Conservation (phyloP, 53 echinoderm and acorn worm species). For the Pentamera pediparva region DNA sequence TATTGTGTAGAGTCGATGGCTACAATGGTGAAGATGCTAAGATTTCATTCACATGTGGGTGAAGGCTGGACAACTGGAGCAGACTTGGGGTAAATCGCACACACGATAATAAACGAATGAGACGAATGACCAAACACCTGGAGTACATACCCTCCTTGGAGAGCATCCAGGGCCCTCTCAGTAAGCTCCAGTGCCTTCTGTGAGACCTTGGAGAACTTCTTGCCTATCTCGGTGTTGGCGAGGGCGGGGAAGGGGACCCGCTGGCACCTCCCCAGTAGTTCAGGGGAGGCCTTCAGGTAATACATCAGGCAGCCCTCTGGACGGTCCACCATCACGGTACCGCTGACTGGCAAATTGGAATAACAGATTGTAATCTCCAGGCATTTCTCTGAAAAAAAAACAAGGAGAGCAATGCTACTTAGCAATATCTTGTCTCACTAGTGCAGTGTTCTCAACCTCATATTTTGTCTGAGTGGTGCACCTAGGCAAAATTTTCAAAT, state of each 20-base stretch:
- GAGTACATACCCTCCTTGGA: conserved; percentile 22
- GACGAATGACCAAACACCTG: background rate
- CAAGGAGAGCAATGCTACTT: background rate
- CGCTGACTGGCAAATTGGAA: conserved; percentile 4
- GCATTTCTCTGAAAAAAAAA: background rate
- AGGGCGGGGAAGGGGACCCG: background rate
- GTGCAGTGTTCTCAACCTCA: too few species aligned
- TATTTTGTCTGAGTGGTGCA: too few species aligned
- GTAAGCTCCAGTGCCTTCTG: conserved; percentile 13
- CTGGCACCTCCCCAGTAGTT: background rate
- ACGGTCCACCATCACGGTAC: background rate
- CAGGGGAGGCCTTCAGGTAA: background rate
- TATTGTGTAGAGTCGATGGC: too few species aligned
- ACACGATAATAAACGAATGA: background rate
- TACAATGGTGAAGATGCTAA: too few species aligned
- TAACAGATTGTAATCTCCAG: conserved; percentile 9
- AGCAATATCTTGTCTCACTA: too few species aligned
- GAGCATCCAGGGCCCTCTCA: conserved; percentile 6
- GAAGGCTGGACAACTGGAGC: background rate
- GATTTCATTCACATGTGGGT: background rate
- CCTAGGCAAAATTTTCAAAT: too few species aligned
- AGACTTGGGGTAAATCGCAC: background rate
- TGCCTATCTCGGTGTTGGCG: conserved; percentile 9
- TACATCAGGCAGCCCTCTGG: conserved; percentile 1
- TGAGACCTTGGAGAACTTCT: conserved; percentile 1